A percentile compares a stretch with the other conserved stretches of the same genome.
Conservation (phyloP, 35 echinoderm and acorn worm species). For the Amphiura filiformis region DNA sequence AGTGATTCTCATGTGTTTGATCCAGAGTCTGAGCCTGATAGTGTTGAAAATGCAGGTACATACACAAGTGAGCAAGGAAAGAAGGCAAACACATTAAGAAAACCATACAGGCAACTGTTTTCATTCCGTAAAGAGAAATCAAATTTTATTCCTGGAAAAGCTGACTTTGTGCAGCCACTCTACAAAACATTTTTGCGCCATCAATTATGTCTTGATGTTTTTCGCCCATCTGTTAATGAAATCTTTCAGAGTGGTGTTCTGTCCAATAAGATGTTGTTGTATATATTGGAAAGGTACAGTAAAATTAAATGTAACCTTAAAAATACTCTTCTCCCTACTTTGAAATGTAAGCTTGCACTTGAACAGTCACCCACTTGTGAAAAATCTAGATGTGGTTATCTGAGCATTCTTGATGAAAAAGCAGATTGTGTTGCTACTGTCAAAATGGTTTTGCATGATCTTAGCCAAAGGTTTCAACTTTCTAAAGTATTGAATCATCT, state of each 20-base stretch:
- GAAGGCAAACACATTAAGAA: no score
- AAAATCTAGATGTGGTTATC: constrained; percentile 34
- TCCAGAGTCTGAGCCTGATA: no score
- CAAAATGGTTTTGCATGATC: not conserved
- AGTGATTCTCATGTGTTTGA: no score
- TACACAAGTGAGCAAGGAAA: no score
- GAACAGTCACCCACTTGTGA: constrained; percentile 15
- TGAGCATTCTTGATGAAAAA: constrained; percentile 47
- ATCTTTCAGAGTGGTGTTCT: not conserved
- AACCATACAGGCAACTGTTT: no score
- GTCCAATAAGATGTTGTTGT: not conserved
- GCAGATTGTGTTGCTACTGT: constrained; percentile 12
- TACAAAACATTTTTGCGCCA: not conserved
- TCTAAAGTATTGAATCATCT: constrained; percentile 40
- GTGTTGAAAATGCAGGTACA: no score
- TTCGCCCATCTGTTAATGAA: not conserved
- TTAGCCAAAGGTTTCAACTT: not conserved
- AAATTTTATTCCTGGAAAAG: no score
- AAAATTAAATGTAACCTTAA: not conserved
- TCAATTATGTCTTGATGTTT: not conserved
- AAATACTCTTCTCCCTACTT: not conserved
- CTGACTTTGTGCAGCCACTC: no score
- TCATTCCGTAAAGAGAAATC: no score
- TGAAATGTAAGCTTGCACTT: constrained; percentile 49
- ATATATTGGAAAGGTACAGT: not conserved